These are phyloP conservation scores for Sarcophaga caerulescens DNA, from an alignment of 2,888 invertebrate species.

Conservation along the genomic window DNA sequence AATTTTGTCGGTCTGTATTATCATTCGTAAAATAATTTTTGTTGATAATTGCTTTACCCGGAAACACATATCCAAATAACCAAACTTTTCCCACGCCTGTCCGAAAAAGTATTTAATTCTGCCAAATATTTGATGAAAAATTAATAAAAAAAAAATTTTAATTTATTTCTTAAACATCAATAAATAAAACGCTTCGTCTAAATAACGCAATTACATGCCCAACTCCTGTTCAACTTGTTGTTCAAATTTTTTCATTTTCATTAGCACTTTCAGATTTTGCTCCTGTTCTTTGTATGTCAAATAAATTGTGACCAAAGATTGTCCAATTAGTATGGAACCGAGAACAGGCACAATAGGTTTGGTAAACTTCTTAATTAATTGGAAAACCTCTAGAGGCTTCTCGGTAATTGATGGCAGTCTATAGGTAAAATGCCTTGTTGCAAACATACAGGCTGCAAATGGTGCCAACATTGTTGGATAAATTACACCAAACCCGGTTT, in stretches of 20 bases:
- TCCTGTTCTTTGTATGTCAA: conserved; percentile 85
- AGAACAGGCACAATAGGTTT: conserved; percentile 83
- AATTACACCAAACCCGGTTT: conserved; percentile 82
- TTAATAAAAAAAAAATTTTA: too few species aligned
- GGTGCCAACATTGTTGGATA: conserved; percentile 86
- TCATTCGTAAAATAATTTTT: too few species aligned
- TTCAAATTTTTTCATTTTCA: conserved; percentile 76
- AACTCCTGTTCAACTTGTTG: conserved; percentile 71
- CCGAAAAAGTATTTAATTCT: too few species aligned
- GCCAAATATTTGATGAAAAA: too few species aligned
- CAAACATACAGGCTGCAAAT: conserved; percentile 84
- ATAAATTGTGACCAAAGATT: conserved; percentile 83
- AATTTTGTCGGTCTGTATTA: too few species aligned
- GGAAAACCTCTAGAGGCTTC: conserved; percentile 83
- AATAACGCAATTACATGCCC: not conserved
- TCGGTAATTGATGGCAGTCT: conserved; percentile 85
- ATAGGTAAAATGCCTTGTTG: conserved; percentile 84
- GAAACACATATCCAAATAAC: too few species aligned
- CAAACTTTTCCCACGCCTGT: too few species aligned
- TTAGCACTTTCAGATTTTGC: conserved; percentile 76
- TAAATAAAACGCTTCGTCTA: not conserved
- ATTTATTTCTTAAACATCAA: not conserved
- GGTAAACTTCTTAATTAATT: conserved; percentile 82
- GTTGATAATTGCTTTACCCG: too few species aligned
- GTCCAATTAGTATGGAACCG: conserved; percentile 81